These are phyloP conservation scores for Petaurus breviceps DNA, from an alignment of 2,113 vertebrate genomes.

Conservation along the genomic window DNA sequence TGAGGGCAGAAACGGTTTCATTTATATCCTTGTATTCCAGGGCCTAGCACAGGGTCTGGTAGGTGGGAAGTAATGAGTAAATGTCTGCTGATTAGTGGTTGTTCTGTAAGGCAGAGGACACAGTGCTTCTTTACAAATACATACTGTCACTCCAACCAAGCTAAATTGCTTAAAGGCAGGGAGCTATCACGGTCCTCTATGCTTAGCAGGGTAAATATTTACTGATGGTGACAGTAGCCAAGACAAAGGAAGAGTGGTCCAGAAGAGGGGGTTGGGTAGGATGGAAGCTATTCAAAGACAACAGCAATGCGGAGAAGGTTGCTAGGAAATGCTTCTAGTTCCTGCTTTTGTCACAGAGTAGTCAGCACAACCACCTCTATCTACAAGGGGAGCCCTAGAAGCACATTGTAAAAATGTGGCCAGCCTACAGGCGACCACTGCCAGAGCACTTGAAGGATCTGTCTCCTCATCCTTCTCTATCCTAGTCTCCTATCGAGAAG, in stretches of 20 bases:
- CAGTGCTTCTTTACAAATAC: background rate
- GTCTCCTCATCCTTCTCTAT: background rate
- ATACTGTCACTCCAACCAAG: background rate
- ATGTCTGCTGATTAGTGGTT: background rate
- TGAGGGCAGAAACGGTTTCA: background rate
- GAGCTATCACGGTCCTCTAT: background rate
- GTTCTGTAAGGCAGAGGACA: background rate
- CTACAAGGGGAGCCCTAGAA: background rate
- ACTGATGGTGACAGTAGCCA: background rate
- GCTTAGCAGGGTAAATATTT: background rate
- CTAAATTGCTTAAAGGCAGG: background rate
- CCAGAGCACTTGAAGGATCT: no score
- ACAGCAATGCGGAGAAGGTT: background rate
- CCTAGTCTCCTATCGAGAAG: background rate
- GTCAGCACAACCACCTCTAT: background rate
- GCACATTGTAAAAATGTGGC: background rate
- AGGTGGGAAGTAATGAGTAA: background rate
- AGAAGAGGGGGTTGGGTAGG: background rate
- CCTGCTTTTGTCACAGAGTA: background rate
- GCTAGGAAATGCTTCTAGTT: background rate
- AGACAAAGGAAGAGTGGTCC: background rate
- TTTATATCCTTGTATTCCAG: background rate
- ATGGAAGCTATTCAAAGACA: background rate
- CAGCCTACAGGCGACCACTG: background rate
- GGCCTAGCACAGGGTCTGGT: background rate